Evolutionary conservation across 2,888 invertebrate species (phyloP).

Genomic region (Cataglyphis altisquamis): DNA sequence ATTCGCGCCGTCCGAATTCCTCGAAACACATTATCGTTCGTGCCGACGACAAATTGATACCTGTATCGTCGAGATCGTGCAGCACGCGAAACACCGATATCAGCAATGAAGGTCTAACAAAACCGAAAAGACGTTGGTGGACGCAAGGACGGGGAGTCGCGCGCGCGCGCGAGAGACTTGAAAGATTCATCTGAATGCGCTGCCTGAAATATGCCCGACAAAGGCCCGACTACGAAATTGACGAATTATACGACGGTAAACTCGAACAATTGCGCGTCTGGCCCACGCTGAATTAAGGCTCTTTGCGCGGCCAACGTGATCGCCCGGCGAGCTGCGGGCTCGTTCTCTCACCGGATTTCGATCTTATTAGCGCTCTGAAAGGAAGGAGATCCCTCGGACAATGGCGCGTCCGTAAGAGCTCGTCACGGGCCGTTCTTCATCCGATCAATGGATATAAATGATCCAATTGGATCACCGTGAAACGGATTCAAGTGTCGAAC

Average conservation of each 20-base stretch:
- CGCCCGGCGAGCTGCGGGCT: not conserved
- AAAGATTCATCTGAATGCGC: slow-evolving; percentile 16
- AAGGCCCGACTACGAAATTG: slow-evolving; percentile 38
- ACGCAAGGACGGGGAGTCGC: slow-evolving; percentile 28
- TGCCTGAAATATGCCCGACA: slow-evolving; percentile 60
- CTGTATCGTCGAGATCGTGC: not conserved
- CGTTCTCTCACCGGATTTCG: slow-evolving; percentile 35
- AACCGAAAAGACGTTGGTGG: slow-evolving; percentile 36
- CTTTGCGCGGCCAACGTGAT: not conserved
- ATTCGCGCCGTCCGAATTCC: not conserved
- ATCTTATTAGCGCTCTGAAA: slow-evolving; percentile 51
- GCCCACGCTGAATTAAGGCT: slow-evolving; percentile 58
- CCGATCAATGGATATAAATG: slow-evolving; percentile 45
- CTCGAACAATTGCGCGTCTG: slow-evolving; percentile 58
- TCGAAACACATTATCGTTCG: not conserved
- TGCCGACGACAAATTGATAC: not conserved
- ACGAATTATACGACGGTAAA: slow-evolving; percentile 66
- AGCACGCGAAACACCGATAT: not conserved
- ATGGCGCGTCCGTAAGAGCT: slow-evolving; percentile 35
- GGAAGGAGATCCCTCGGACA: slow-evolving; percentile 31
- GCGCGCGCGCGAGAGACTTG: slow-evolving; percentile 30
- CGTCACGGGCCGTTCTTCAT: slow-evolving; percentile 25
- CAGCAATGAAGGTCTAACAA: slow-evolving; percentile 25
- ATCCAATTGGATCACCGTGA: slow-evolving; percentile 30
- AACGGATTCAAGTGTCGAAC: not conserved